Base-by-base conservation (phyloP, 1,140 invertebrate species). In the Zaprionus ornatus region DNA sequence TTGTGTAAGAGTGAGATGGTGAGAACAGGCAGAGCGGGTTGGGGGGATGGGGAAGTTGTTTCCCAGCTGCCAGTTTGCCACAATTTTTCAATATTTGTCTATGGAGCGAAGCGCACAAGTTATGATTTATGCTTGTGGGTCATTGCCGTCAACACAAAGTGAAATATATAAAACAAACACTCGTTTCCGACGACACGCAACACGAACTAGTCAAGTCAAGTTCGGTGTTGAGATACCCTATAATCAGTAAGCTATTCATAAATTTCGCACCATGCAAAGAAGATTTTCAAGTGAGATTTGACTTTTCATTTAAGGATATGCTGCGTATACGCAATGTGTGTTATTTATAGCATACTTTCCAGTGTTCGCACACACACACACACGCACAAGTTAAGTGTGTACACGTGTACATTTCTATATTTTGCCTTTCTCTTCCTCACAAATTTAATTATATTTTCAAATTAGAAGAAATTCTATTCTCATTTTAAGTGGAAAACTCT, bases 61-160 rank as follows among this genome's bases (percentile, higher is more conserved):
- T 72, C 57, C 52, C 40, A 35, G 37, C 57, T 67, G 71, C 27
- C 21, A 13, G 29, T 3, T 13, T 70, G 50, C 29, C 29, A 74
- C 50, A 74, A 45, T 66, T 35, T 74, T 65, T 52, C 32, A 67
- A 74, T 68, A 67, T 69, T 71, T 72, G 77, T 77, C 65, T 80
- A 80, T 37, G 48, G 23, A 66, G 59, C 63, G 60, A 42, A 55
- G 69, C 74, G 71, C 71, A 84, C 77, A 81, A 81, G 74, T 82
- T 88, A 90, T 88, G 84, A 88, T 90, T 85, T 88, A 88, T 88
- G 84, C 74, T 90, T 88, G 78, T 88, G 84, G 84, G 84, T 88
- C 84, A 88, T 74, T 79, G 84, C 84, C 84, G 84, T 88, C 84
- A 88, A 90, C 84, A 90, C 85, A 85, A 84, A 90, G 84, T 84